Evolutionary conservation across 2,797 vertebrate species (phyloP), one percentile per base, ranked within the genome.

Genomic region (Margarornis squamiger): DNA sequence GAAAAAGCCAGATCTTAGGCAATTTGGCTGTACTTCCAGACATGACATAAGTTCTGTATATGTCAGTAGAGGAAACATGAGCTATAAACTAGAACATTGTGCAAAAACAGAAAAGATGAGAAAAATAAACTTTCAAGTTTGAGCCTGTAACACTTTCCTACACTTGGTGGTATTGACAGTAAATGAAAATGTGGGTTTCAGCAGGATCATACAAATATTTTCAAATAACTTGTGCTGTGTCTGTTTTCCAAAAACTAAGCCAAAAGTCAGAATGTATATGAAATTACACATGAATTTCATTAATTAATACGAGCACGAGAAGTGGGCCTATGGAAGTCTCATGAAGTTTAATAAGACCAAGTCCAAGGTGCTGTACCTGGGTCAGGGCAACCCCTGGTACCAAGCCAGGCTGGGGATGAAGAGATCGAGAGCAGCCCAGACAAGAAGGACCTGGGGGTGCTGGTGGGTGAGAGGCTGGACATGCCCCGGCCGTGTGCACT

Each of bases 21-120:
- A 65, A 17, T 94, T 87, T 92, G 91, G 63, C 92, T 96, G 49
- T 61, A 27, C n/a, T 91, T 96, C 38, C 81, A 91, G 72, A 80
- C 55, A 32, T 83, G 61, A 78, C 78, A 72, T 77, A 92, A 78
- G 9, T 81, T 91, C 70, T 90, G 46, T 54, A 14, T 76, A 67
- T 90, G 59, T 80, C 75, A 83, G 36, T 48, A 91, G 39, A 75
- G 65, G 30, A 90, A 91, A 80, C 29, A 4, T 48, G 30, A 89
- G 12, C 75, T 80, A 21, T 65, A 91, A 88, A 80, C 39, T 74
- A 83, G 75, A 88, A 88, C 5, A 43, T 10, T 39, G 32, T 90
- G 34, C 68, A 89, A 80, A 85, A 66, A 7, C 32, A 89, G 65
- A 85, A 55, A 67, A 45, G 15, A 87, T 0, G 0, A 57, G 46